phyloP scores from a whole-genome alignment of 1,140 invertebrate species.

The Lethrus apterus region DNA sequence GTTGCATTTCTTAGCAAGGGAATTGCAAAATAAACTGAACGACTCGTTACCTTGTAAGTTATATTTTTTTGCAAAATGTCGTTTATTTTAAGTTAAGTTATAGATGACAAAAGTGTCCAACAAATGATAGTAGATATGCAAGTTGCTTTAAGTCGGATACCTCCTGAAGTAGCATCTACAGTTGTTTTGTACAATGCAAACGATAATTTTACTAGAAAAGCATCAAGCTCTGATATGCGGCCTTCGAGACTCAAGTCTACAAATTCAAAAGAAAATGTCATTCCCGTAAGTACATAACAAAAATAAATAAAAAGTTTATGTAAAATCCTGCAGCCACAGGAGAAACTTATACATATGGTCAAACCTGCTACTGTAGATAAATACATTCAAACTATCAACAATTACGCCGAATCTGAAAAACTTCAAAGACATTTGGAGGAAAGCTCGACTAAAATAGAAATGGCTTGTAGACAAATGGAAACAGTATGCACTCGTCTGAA shows the following conservation, averaged over 20 bases:
- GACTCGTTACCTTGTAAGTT: constrained; percentile 26
- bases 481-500: constrained; percentile 30
- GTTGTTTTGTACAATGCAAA: constrained; percentile 21
- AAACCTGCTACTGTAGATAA: constrained; percentile 12
- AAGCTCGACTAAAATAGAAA: constrained; percentile 35
- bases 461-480: constrained; percentile 36
- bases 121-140: constrained; percentile 36
- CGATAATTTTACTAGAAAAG: constrained; percentile 7
- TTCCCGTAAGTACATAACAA: too few relatives aligned
- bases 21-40: constrained; percentile 31
- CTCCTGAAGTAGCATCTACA: constrained; percentile 32
- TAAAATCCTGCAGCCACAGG: not conserved
- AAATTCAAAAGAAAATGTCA: not conserved
- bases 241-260: not conserved
- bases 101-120: constrained; percentile 30
- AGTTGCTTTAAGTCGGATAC: constrained; percentile 33
- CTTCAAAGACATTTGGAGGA: constrained; percentile 35
- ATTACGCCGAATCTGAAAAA: constrained; percentile 22
- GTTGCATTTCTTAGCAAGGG: constrained; percentile 36
- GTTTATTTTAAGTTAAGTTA: constrained; percentile 19
- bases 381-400: constrained; percentile 20
- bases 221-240: not conserved
- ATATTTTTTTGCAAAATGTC: constrained; percentile 8
- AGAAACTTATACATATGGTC: constrained; percentile 1
- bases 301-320: not conserved